A percentile compares a stretch with the other conserved stretches of the same genome.
phyloP scores from a whole-genome alignment of 2,113 vertebrate genomes.

The Tragelaphus strepsiceros region DNA sequence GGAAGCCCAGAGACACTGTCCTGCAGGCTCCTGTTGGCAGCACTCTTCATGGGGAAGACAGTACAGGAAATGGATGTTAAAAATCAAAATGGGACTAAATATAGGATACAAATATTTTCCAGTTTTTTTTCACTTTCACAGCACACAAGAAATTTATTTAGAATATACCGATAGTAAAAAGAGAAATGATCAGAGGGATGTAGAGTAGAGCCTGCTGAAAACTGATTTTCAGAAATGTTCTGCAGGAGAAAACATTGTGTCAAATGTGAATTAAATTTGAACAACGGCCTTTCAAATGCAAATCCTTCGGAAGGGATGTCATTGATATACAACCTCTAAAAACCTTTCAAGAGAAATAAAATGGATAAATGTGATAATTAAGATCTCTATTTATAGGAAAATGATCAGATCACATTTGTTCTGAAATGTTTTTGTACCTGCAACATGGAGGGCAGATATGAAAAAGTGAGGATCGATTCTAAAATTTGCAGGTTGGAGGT shows the following conservation, averaged over 20 bases:
- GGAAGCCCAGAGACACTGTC: not conserved
- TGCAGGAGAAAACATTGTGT: constrained; percentile 62
- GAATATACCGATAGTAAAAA: constrained; percentile 28
- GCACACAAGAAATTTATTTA: constrained; percentile 40
- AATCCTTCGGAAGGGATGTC: constrained; percentile 63
- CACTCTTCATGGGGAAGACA: not conserved
- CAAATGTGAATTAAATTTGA: constrained; percentile 75
- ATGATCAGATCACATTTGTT: constrained; percentile 70
- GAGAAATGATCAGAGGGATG: constrained; percentile 48
- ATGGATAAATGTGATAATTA: constrained; percentile 73
- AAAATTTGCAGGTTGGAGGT: constrained; percentile 64
- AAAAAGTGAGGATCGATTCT: constrained; percentile 64
- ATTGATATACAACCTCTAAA: constrained; percentile 72
- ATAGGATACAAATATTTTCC: not conserved
- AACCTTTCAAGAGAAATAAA: constrained; percentile 71
- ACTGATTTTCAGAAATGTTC: constrained; percentile 62
- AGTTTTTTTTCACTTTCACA: constrained; percentile 31
- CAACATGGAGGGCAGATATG: constrained; percentile 21
- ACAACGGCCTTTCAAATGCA: constrained; percentile 77
- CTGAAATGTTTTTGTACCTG: constrained; percentile 63
- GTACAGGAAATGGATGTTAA: not conserved
- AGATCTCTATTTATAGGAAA: constrained; percentile 62
- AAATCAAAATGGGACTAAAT: constrained; percentile 34
- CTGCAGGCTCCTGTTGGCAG: not conserved
- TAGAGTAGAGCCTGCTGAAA: constrained; percentile 52